These are phyloP conservation scores for Yasuhikotakia modesta DNA, from an alignment of 2,797 vertebrate species.

Conservation along the genomic window DNA sequence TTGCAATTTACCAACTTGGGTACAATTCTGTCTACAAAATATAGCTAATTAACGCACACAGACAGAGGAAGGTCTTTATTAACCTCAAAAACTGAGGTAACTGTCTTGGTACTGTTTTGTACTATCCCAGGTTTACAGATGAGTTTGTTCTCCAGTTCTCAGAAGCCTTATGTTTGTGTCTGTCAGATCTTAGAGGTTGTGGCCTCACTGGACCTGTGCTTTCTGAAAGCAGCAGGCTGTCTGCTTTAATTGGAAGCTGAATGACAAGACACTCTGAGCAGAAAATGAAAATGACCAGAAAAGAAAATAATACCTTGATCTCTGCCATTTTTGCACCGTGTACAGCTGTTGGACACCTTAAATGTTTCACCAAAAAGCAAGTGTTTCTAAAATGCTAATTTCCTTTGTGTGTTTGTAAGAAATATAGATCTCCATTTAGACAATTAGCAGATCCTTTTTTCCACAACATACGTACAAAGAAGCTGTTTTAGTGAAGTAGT, in stretches of 20 bases:
- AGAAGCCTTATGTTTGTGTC: slow-evolving; percentile 3
- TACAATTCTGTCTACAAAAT: neutral
- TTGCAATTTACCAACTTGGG: too few species aligned
- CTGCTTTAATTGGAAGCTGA: slow-evolving; percentile 42
- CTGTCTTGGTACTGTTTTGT: neutral
- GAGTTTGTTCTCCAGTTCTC: slow-evolving; percentile 27
- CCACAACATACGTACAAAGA: too few species aligned
- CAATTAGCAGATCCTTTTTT: too few species aligned
- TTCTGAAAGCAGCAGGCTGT: slow-evolving; percentile 40
- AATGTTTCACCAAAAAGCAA: neutral
- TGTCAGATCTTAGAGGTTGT: slow-evolving; percentile 34
- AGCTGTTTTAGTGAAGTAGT: too few species aligned
- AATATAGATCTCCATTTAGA: neutral
- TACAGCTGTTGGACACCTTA: neutral
- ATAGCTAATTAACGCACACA: neutral
- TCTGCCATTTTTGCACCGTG: neutral
- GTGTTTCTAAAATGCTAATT: neutral
- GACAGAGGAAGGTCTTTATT: slow-evolving; percentile 4
- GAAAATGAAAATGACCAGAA: slow-evolving; percentile 13
- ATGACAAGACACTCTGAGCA: slow-evolving; percentile 24
- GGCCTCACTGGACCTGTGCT: slow-evolving; percentile 11
- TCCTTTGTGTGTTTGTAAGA: neutral
- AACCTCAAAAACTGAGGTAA: neutral
- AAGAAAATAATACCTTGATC: neutral
- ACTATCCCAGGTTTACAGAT: neutral